These are phyloP conservation scores for Metalampra italica DNA, from an alignment of 2,888 invertebrate genomes.

Conservation along the genomic window DNA sequence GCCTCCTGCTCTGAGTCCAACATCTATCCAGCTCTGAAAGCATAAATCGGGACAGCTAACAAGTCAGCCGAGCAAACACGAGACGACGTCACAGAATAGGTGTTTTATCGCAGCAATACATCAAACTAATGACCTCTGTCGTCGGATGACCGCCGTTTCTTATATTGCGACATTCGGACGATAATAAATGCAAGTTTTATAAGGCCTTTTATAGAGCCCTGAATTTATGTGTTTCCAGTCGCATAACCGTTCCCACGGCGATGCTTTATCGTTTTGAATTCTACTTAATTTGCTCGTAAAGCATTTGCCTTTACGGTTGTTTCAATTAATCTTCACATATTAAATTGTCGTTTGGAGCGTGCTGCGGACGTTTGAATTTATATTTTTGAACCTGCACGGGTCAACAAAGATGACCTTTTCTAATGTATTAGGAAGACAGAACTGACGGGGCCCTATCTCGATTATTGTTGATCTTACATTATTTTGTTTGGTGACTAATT, in stretches of 20 bases:
- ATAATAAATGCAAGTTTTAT: conserved; percentile 62
- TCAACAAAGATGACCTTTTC: background rate
- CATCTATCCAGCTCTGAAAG: background rate
- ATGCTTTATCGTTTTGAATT: conserved; percentile 35
- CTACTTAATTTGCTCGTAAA: conserved; percentile 46
- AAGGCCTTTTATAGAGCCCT: conserved; percentile 46
- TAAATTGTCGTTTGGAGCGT: background rate
- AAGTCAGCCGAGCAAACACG: conserved; percentile 6
- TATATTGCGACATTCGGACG: conserved; percentile 36
- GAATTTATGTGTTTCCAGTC: conserved; percentile 50
- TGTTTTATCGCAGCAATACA: conserved; percentile 41
- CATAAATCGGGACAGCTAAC: background rate
- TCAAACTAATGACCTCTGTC: conserved; percentile 52
- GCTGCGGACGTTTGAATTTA: background rate
- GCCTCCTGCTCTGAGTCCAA: background rate
- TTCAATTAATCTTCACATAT: conserved; percentile 34
- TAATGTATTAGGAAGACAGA: too few species aligned
- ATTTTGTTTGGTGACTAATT: too few species aligned
- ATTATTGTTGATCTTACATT: too few species aligned
- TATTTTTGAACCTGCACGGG: background rate
- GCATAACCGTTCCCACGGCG: conserved; percentile 54
- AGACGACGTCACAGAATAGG: conserved; percentile 20
- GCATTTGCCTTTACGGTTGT: conserved; percentile 42
- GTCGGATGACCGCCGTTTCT: conserved; percentile 35
- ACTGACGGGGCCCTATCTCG: too few species aligned